phyloP scores from a whole-genome alignment of 2,888 invertebrate genomes.

The Melikaiella ostensackeni region DNA sequence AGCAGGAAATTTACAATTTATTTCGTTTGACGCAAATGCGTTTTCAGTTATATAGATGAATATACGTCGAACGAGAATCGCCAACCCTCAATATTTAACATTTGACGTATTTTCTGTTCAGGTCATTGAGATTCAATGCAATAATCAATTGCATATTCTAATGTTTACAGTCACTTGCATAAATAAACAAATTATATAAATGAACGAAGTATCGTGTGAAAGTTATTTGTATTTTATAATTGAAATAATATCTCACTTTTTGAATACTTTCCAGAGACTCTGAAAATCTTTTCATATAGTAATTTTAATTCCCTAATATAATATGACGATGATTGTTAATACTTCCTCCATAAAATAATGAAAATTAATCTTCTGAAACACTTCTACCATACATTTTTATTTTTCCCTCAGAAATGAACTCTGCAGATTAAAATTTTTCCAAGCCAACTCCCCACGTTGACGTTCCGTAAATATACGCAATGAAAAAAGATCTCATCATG shows the following conservation, averaged over 20 bases:
- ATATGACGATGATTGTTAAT: too few relatives aligned
- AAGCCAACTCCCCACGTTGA: not conserved
- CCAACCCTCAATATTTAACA: not conserved
- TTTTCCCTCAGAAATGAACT: not conserved
- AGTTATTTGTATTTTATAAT: too few relatives aligned
- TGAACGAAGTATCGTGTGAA: too few relatives aligned
- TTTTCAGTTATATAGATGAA: not conserved
- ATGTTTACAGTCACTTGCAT: too few relatives aligned
- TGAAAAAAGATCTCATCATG: slow-evolving; percentile 13
- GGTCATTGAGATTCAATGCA: not conserved
- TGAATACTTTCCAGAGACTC: too few relatives aligned
- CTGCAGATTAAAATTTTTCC: not conserved
- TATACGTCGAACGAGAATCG: slow-evolving; percentile 8
- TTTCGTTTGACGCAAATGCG: slow-evolving; percentile 1
- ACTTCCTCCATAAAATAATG: too few relatives aligned
- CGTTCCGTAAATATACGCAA: not conserved
- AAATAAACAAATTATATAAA: too few relatives aligned
- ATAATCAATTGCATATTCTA: too few relatives aligned
- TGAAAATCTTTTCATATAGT: too few relatives aligned
- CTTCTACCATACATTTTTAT: not conserved
- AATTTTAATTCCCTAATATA: too few relatives aligned
- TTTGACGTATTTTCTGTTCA: not conserved
- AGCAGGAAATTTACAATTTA: slow-evolving; percentile 21
- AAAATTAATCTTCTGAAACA: too few relatives aligned
- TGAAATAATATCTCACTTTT: too few relatives aligned